Evolutionary conservation across 1,140 invertebrate genomes (phyloP).

Genomic region (Drosophila subobscura): DNA sequence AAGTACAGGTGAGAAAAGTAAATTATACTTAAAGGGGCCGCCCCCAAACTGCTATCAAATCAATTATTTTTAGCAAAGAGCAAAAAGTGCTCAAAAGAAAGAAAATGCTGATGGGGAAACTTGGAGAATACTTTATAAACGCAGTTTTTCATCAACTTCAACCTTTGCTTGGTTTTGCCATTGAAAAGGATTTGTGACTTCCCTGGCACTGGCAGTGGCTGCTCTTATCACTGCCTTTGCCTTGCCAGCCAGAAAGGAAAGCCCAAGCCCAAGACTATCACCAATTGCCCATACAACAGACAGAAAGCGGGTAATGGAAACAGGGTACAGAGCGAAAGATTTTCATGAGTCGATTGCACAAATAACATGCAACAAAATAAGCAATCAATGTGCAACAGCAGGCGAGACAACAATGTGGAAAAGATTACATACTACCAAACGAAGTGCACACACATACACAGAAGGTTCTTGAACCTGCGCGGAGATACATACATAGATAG

Average conservation of each 20-base stretch:
- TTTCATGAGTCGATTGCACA: conserved; percentile 53
- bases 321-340: conserved; percentile 15
- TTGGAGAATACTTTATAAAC: conserved; percentile 1
- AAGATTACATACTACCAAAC: conserved; percentile 17
- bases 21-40: conserved; percentile 10
- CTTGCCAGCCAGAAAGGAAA: not conserved
- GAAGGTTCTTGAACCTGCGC: conserved; percentile 4
- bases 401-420: conserved; percentile 19
- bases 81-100: not conserved
- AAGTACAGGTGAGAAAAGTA: not conserved
- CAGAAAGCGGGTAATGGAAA: conserved; percentile 8
- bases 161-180: not conserved
- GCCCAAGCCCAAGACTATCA: not conserved
- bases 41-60: not conserved
- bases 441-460: not conserved
- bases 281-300: conserved; percentile 60
- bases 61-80: not conserved
- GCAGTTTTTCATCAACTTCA: not conserved
- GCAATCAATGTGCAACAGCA: conserved; percentile 37
- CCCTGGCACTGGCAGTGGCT: conserved; percentile 6
- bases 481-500: not conserved
- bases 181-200: conserved; percentile 24
- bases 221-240: conserved; percentile 16
- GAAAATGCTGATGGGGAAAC: not conserved
- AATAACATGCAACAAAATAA: conserved; percentile 62